A percentile compares a stretch with the other conserved stretches of the same genome.
These are phyloP conservation scores for Drosophila micromelanica DNA, from an alignment of 1,140 invertebrate species.

Conservation along the genomic window DNA sequence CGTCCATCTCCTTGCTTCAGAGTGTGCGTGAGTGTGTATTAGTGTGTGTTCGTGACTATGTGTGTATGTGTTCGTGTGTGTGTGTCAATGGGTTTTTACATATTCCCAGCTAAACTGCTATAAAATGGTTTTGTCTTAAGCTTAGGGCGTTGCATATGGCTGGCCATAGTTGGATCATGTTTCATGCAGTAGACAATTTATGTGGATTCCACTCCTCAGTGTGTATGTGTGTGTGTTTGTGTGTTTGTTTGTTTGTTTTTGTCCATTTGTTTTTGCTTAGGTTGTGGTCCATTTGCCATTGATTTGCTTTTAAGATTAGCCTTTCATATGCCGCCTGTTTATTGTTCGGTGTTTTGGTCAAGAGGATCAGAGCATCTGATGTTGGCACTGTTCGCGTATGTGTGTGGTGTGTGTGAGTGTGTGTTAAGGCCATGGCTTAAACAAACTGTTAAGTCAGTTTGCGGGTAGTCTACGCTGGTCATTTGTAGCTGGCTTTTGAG, in stretches of 20 bases:
- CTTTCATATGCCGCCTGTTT: slow-evolving; percentile 51
- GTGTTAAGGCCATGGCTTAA: slow-evolving; percentile 18
- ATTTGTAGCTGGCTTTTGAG: slow-evolving; percentile 21
- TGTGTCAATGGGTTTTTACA: slow-evolving; percentile 36
- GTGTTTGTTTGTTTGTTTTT: slow-evolving; percentile 15
- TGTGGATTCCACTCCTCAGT: slow-evolving; percentile 17
- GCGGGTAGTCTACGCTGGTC: slow-evolving; percentile 17
- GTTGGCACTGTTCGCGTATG: slow-evolving; percentile 13
- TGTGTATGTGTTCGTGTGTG: not conserved
- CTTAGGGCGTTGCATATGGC: not conserved
- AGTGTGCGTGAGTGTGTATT: too few relatives aligned
- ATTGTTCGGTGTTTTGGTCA: slow-evolving; percentile 40
- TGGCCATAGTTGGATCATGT: slow-evolving; percentile 60
- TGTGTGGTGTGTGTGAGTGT: slow-evolving; percentile 7
- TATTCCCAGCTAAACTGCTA: slow-evolving; percentile 62
- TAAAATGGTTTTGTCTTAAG: slow-evolving; percentile 56
- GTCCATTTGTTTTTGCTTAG: slow-evolving; percentile 53
- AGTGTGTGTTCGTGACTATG: not conserved
- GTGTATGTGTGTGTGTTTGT: slow-evolving; percentile 6
- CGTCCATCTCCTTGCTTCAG: not conserved
- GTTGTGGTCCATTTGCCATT: slow-evolving; percentile 66
- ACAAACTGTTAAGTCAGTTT: slow-evolving; percentile 49
- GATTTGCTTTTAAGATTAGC: slow-evolving; percentile 72
- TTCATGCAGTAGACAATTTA: slow-evolving; percentile 68
- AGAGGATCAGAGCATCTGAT: slow-evolving; percentile 34